phyloP scores from a whole-genome alignment of 2,113 vertebrate species.

The Rhipidura dahli region DNA sequence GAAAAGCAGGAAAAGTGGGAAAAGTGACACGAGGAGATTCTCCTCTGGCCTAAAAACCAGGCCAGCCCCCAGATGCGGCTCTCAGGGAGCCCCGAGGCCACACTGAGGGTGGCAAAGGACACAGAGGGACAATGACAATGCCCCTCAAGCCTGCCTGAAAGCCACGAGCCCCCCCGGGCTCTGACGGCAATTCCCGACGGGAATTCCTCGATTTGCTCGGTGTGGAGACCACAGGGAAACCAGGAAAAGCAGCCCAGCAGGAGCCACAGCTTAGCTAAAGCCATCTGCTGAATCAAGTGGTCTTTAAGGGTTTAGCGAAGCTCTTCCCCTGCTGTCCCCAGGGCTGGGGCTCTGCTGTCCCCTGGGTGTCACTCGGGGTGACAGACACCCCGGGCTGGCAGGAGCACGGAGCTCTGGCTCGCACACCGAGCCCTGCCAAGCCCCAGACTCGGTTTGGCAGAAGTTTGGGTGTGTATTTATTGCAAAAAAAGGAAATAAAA shows the following conservation, averaged over 20 bases:
- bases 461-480: neutral
- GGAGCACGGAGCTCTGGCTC: neutral
- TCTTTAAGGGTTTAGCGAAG: slow-evolving; percentile 50
- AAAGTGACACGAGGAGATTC: neutral
- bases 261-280: slow-evolving; percentile 43
- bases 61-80: neutral
- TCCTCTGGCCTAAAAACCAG: neutral
- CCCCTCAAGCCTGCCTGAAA: neutral
- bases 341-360: neutral
- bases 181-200: neutral
- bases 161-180: neutral
- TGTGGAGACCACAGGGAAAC: neutral
- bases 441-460: neutral
- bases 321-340: neutral
- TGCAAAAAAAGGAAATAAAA: neutral
- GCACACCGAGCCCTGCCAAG: neutral
- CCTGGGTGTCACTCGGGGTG: neutral
- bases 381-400: neutral
- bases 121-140: rapidly evolving
- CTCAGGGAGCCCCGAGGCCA: neutral
- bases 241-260: slow-evolving; percentile 42
- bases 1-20: neutral
- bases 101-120: rapidly evolving
- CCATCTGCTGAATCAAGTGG: neutral
- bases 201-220: neutral